A percentile compares a stretch with the other conserved stretches of the same genome.
phyloP scores from a whole-genome alignment of 2,113 vertebrate species.

The Cyprinodon variegatus region DNA sequence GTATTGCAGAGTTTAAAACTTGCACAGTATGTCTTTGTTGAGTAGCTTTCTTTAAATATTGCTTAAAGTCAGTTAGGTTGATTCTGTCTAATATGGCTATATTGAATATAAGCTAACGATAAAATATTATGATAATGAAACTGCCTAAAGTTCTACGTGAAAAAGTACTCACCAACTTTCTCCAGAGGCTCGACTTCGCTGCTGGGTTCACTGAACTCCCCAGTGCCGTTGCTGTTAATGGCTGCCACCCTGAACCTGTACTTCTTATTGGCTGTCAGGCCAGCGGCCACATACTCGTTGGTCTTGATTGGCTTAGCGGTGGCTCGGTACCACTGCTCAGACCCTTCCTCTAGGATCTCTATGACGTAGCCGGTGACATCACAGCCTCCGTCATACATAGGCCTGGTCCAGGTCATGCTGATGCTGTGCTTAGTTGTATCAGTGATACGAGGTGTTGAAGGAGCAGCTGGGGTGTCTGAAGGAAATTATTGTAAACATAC shows the following conservation, averaged over 20 bases:
- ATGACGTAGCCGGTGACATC: conserved; percentile 92
- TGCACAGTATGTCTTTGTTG: no score
- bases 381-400: conserved; percentile 93
- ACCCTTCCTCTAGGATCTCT: conserved; percentile 93
- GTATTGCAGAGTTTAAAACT: no score
- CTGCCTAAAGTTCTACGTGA: no score
- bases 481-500: not conserved
- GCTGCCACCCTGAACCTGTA: conserved; percentile 94
- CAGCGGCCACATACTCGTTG: conserved; percentile 85
- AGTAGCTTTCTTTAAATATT: no score
- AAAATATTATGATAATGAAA: no score
- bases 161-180: conserved; percentile 85
- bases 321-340: conserved; percentile 92
- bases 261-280: conserved; percentile 88
- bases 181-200: conserved; percentile 89
- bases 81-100: no score
- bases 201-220: conserved; percentile 92
- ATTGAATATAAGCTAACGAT: no score
- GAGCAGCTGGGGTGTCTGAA: conserved; percentile 92
- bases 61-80: no score
- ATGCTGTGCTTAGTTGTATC: conserved; percentile 96
- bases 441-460: conserved; percentile 91
- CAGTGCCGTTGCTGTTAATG: conserved; percentile 89
- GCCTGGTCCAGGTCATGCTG: conserved; percentile 93
- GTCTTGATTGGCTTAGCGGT: conserved; percentile 86